A percentile compares a stretch with the other conserved stretches of the same genome.
Conservation (phyloP, 2,888 invertebrate genomes). For the Limnephilus auricula region DNA sequence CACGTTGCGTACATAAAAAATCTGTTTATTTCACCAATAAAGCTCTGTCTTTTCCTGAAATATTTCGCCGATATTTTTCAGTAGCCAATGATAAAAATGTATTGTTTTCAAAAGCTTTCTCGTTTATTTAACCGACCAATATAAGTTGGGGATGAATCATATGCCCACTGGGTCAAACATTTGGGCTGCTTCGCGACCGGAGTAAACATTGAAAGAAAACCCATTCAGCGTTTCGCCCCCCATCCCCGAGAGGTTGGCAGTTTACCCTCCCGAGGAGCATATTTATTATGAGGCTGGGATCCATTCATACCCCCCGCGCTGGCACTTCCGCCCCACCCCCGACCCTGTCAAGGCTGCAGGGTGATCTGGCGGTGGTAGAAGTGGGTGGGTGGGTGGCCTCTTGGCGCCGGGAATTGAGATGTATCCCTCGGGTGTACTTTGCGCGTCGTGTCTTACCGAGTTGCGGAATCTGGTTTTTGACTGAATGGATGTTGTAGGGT, state of each 20-base stretch:
- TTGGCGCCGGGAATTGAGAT: not conserved
- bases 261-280: not conserved
- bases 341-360: not conserved
- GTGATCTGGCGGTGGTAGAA: not conserved
- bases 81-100: not conserved
- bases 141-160: conserved; percentile 2
- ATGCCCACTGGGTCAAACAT: not conserved
- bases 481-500: not conserved
- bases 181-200: not conserved
- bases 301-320: not conserved
- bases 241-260: not conserved
- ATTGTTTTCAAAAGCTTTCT: not conserved
- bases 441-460: not conserved
- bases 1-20: not conserved
- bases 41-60: not conserved
- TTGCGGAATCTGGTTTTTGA: not conserved
- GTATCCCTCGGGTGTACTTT: not conserved
- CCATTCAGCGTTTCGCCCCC: not conserved
- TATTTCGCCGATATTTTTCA: not conserved
- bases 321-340: not conserved
- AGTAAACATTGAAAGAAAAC: not conserved
- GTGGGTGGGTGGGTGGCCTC: not conserved
- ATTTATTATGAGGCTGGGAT: not conserved
- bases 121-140: not conserved
- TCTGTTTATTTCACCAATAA: not conserved